Percentiles rank a stretch among this genome's conserved stretches.
phyloP scores from a whole-genome alignment of 2,113 vertebrate species.

The Mastomys natalensis region DNA sequence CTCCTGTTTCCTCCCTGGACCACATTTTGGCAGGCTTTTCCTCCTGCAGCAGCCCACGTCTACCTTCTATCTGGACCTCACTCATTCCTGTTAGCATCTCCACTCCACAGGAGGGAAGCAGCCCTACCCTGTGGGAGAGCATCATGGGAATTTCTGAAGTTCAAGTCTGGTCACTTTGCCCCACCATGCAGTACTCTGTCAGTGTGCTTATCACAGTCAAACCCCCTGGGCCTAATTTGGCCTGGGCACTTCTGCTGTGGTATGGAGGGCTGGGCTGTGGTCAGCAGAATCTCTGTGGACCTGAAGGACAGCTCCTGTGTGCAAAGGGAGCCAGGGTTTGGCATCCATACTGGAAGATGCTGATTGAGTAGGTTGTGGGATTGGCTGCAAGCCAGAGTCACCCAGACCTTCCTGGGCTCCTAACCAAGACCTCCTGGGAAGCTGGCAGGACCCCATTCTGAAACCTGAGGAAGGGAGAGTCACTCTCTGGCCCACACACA shows the following conservation, averaged over 20 bases:
- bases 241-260: background rate
- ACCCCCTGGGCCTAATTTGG: background rate
- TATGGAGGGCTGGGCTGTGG: background rate
- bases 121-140: background rate
- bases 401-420: background rate
- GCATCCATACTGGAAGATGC: background rate
- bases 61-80: background rate
- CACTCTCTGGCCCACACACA: background rate
- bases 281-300: background rate
- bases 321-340: background rate
- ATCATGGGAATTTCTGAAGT: background rate
- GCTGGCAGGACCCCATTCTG: background rate
- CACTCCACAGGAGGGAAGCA: background rate
- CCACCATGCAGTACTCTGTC: background rate
- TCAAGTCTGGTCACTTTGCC: background rate
- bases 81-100: background rate
- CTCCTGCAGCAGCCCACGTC: background rate
- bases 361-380: background rate
- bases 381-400: background rate
- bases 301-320: background rate
- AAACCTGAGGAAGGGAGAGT: background rate
- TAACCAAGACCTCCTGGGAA: background rate
- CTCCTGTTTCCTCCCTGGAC: background rate
- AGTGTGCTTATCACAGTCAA: too few species aligned
- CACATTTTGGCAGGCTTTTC: background rate